Base-by-base conservation (phyloP, 1,140 invertebrate genomes). In the Meteorus sp. region DNA sequence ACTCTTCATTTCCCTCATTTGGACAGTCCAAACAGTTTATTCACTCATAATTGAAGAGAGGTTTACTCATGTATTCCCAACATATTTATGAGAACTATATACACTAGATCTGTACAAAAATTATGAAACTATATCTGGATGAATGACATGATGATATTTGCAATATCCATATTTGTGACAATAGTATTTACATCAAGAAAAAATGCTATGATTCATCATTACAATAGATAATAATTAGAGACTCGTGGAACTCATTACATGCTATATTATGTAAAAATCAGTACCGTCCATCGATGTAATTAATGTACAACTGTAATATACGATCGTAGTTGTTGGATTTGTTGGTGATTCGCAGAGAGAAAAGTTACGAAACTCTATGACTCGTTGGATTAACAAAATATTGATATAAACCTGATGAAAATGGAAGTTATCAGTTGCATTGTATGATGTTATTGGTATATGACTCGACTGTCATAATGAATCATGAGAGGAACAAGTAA, bases 41-140 rank as follows among this genome's bases (percentile, higher is more conserved):
- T n/a, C n/a, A n/a, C n/a, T n/a, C n/a, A n/a, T n/a, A n/a, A n/a
- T n/a, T n/a, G n/a, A n/a, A n/a, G n/a, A n/a, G n/a, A n/a, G n/a
- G n/a, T n/a, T n/a, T n/a, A n/a, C n/a, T n/a, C n/a, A 4, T 39
- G 63, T 70, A 65, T 69, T 73, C 69, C 33, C 51, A 23, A 60
- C 61, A 63, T 62, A 62, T 66, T 62, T 50, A 55, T 63, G 43
- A 45, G 20, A 59, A 65, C 53, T 56, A 56, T 66, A 68, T 72
- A 52, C 70, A 73, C 61, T 72, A 53, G 51, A 65, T 68, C 59
- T 74, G 69, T 73, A 68, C 67, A 74, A 74, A 71, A 69, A 65
- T 71, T 70, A 71, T 63, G 59, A 67, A 67, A 68, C 61, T 65
- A 60, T 64, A 68, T n/a, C n/a, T n/a, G n/a, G n/a, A 66, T 56